Evolutionary conservation across 2,888 invertebrate species (phyloP).

Genomic region (Anthophora plumipes): DNA sequence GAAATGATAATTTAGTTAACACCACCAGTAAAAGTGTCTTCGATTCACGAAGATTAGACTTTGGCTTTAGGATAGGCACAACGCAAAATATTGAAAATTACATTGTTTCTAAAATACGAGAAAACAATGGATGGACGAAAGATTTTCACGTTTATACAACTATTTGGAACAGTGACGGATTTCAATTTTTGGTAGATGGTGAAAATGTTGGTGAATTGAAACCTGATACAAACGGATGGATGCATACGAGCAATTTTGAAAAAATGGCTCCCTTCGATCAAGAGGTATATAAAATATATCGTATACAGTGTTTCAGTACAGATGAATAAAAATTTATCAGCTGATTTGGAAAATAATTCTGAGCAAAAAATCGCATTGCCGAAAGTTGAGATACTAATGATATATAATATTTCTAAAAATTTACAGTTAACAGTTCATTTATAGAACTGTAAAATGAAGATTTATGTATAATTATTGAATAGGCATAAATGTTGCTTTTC

Average conservation of each 20-base stretch:
- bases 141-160: slow-evolving; percentile 86
- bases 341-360: no score
- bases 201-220: slow-evolving; percentile 71
- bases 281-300: slow-evolving; percentile 85
- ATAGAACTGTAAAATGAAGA: no score
- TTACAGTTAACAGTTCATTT: no score
- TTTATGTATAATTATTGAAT: no score
- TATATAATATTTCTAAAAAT: no score
- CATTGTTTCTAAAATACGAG: slow-evolving; percentile 64
- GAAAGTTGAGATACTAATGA: no score
- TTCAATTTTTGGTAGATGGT: slow-evolving; percentile 75
- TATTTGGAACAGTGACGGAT: slow-evolving; percentile 85
- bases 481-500: no score
- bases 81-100: slow-evolving; percentile 64
- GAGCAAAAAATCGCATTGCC: no score
- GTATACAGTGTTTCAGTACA: no score
- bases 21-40: slow-evolving; percentile 51
- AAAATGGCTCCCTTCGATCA: slow-evolving; percentile 91
- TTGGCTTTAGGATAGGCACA: slow-evolving; percentile 76
- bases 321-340: no score
- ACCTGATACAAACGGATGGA: slow-evolving; percentile 64
- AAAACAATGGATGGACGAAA: slow-evolving; percentile 77
- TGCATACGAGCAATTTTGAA: slow-evolving; percentile 17
- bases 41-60: slow-evolving; percentile 77
- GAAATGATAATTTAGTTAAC: slow-evolving; percentile 80